These are phyloP conservation scores for Vireo altiloquus DNA, from an alignment of 2,113 vertebrate genomes.

Conservation along the genomic window DNA sequence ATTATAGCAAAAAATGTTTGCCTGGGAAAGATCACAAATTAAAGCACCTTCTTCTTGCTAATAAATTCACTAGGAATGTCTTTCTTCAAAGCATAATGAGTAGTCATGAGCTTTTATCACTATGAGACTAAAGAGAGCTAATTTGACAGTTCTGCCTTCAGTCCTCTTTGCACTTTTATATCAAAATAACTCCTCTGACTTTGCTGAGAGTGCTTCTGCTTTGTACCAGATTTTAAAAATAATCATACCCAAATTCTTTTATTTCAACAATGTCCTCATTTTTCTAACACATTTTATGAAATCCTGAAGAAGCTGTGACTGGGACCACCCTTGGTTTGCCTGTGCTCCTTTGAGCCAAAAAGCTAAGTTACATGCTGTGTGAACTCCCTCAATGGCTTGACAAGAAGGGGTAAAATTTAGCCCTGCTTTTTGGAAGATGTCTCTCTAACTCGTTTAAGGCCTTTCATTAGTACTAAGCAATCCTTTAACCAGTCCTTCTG, in stretches of 20 bases:
- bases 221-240: neutral
- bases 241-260: neutral
- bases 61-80: neutral
- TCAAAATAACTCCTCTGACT: neutral
- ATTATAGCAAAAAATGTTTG: neutral
- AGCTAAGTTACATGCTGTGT: neutral
- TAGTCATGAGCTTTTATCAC: conserved; percentile 25
- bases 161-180: neutral
- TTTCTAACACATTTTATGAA: neutral
- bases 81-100: neutral
- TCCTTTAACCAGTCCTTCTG: neutral
- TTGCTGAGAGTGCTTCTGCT: neutral
- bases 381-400: neutral
- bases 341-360: neutral
- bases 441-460: neutral
- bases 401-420: neutral
- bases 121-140: conserved; percentile 55
- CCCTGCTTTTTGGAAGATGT: neutral
- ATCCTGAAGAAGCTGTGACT: neutral
- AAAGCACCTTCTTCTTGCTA: neutral
- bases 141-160: conserved; percentile 55
- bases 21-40: neutral
- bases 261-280: neutral
- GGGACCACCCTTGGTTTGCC: neutral
- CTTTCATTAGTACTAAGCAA: neutral